Evolutionary conservation across 2,888 invertebrate genomes (phyloP), one percentile per base, ranked within the genome.

Genomic region (Norana najaformis): DNA sequence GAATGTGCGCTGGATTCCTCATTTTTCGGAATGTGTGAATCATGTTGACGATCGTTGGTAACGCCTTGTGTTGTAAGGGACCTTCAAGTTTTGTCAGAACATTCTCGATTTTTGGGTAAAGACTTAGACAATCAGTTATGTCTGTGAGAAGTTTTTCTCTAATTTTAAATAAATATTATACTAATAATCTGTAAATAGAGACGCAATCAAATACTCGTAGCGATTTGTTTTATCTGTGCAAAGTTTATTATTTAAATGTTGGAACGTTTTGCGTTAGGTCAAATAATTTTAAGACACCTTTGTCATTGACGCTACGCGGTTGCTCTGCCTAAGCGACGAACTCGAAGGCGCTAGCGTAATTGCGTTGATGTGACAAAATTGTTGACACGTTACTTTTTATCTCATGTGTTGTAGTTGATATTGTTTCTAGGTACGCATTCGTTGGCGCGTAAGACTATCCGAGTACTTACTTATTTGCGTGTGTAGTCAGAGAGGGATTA

Each of bases 401-500:
- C 69, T 69, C 69, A 69, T 69, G 69, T 69, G 69, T 69, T 69
- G 69, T 69, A n/a, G 69, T 69, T n/a, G 69, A 69, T 69, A 69
- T 69, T 69, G 69, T 69, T 69, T 69, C n/a, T n/a, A n/a, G 69
- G 69, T 13, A n/a, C n/a, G 69, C 47, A 47, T 47, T 47, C 47
- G 47, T 47, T 47, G 47, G 8, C 47, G 47, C 47, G 47, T 23
- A 47, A 6, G 47, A 47, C 47, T 8, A 23, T 5, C 20, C 47
- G 1, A 47, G 47, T 47, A 47, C 23, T 69, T 69, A 69, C 69
- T n/a, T n/a, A 11, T 11, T n/a, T n/a, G 69, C 69, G 69, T 69
- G 69, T 69, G 30, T 69, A 69, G 30, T 8, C 30, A n/a, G 30
- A 30, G 69, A 69, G 69, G n/a, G 30, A 69, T 1, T 69, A 53